Conservation (phyloP, 2,888 invertebrate genomes). For the Nephrocerus scutellatus region DNA sequence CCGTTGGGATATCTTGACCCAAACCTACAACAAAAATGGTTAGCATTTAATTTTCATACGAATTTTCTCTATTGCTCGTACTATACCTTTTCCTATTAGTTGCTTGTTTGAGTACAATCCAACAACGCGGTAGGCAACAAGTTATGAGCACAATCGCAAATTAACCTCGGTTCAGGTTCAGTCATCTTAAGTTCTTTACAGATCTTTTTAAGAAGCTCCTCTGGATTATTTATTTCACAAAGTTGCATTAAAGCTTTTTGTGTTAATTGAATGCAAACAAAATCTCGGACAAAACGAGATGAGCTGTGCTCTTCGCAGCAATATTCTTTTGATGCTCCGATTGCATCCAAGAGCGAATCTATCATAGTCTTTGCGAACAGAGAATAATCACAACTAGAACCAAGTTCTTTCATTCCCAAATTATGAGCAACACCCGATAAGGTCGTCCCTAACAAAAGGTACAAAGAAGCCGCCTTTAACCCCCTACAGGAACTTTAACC, state of each 20-base stretch:
- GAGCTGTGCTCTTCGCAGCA: conserved; percentile 57
- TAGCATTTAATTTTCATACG: too few relatives aligned
- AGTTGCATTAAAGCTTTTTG: conserved; percentile 79
- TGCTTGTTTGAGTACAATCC: conserved; percentile 79
- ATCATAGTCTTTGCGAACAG: conserved; percentile 54
- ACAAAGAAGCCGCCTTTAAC: too few relatives aligned
- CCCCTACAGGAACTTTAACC: too few relatives aligned
- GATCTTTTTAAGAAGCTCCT: conserved; percentile 60
- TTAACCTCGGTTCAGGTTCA: conserved; percentile 69
- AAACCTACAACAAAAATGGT: too few relatives aligned
- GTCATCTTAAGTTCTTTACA: conserved; percentile 54
- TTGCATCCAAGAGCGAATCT: conserved; percentile 70
- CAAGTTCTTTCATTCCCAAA: conserved; percentile 76
- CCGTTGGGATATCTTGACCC: too few relatives aligned
- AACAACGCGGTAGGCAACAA: conserved; percentile 79
- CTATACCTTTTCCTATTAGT: conserved; percentile 77
- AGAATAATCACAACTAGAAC: conserved; percentile 65
- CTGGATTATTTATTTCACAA: conserved; percentile 75
- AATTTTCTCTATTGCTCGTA: too few relatives aligned
- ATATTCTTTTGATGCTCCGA: conserved; percentile 67
- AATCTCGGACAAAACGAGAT: conserved; percentile 81
- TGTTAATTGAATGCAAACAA: conserved; percentile 75
- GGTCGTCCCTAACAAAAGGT: too few relatives aligned
- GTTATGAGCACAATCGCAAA: conserved; percentile 69
- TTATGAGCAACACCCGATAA: conserved; percentile 64